Base-by-base conservation (phyloP, 2,888 invertebrate species). In the Gibbula magus region DNA sequence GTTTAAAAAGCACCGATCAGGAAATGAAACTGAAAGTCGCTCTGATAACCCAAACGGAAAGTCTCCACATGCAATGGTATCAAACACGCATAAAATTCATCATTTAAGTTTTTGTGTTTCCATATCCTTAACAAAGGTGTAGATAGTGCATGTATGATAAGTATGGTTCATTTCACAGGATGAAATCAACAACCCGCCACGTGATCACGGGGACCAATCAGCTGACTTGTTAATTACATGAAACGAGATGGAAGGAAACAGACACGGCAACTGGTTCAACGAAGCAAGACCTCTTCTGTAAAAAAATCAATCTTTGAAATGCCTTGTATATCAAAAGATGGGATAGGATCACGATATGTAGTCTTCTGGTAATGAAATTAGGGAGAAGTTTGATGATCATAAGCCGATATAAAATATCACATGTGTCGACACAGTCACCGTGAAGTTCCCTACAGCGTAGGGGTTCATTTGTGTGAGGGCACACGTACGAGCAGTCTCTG, bases 271-370 rank as follows among this genome's bases (percentile, higher is more conserved):
- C 22, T 10, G 8, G 18, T 10, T 13, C 10, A 61, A 61, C 61
- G 29, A 16, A 29, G 61, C 29, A 10, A 16, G 5, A 25, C 16
- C 29, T 16, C 18, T 29, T 45, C 29, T 61, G 29, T 25, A 25
- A 10, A 61, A 61, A 61, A 61, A 61, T 61, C 61, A 61, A 61
- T 61, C 29, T 61, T 61, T 29, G 29, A 61, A 61, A 45, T 61
- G 29, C 29, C 61, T 29, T 13, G 61, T 61, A 61, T 25, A 25
- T 25, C 29, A 29, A 61, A 61, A 61, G 25, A 61, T 61, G 61
- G 29, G 61, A 61, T 61, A 61, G 61, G 25, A 61, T 61, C 61
- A 61, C 61, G 61, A 29, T 29, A 61, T 61, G 16, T 8, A 61
- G 29, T 25, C 29, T 25, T 61, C 25, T 22, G 22, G 29, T 61